Percentiles rank a stretch among this genome's conserved stretches.
These are phyloP conservation scores for Scylla paramamosain DNA, from an alignment of 1,140 invertebrate species.

Conservation along the genomic window DNA sequence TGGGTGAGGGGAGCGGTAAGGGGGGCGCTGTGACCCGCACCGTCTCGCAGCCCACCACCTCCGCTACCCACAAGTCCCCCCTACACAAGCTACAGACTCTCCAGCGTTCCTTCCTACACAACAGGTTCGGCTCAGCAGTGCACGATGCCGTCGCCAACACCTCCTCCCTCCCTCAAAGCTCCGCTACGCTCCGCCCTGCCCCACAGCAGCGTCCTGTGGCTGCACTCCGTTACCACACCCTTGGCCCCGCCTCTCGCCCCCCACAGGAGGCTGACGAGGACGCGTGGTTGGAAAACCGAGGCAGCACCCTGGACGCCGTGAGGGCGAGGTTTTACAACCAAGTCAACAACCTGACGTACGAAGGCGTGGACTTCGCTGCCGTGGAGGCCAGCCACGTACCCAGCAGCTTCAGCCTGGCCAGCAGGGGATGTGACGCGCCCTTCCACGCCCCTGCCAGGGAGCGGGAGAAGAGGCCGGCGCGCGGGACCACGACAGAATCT, in stretches of 20 bases:
- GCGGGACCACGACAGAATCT: constrained; percentile 41
- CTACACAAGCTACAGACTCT: constrained; percentile 45
- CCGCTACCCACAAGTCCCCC: not conserved
- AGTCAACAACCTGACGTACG: constrained; percentile 70
- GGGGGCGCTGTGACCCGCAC: not conserved
- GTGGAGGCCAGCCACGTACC: not conserved
- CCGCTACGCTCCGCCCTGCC: not conserved
- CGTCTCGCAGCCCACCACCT: constrained; percentile 24
- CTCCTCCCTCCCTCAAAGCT: not conserved
- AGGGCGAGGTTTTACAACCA: constrained; percentile 70
- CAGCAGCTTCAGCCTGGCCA: constrained; percentile 42
- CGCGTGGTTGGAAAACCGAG: not conserved
- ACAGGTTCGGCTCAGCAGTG: constrained; percentile 51
- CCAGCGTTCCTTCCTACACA: constrained; percentile 67
- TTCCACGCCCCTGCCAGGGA: not conserved
- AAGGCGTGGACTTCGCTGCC: constrained; percentile 59
- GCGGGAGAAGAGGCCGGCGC: constrained; percentile 39
- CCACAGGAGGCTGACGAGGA: constrained; percentile 25
- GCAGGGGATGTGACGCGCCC: constrained; percentile 33
- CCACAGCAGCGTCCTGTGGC: not conserved
- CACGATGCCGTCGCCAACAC: not conserved
- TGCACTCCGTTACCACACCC: constrained; percentile 40
- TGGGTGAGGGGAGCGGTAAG: not conserved
- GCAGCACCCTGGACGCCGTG: constrained; percentile 61
- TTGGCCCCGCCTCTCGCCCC: constrained; percentile 27